Conservation (phyloP, 1,140 invertebrate species). For the Orchestia grillus region DNA sequence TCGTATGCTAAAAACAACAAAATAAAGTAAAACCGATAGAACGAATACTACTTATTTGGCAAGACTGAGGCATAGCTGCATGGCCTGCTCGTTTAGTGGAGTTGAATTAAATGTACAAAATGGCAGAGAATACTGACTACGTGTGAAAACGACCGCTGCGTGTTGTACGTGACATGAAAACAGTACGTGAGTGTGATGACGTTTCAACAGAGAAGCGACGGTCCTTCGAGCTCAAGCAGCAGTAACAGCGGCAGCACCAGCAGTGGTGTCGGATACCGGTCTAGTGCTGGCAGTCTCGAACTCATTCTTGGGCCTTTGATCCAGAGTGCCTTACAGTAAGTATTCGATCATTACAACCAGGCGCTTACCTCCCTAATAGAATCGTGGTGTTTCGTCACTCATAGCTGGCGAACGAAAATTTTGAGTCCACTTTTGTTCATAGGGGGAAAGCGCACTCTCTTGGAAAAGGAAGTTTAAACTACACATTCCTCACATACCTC, state of each 20-base stretch:
- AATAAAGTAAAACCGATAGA: background rate
- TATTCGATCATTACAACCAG: background rate
- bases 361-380: background rate
- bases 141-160: background rate
- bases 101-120: background rate
- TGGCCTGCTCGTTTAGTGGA: background rate
- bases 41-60: background rate
- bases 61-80: background rate
- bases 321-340: slow-evolving; percentile 69
- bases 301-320: slow-evolving; percentile 70
- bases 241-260: slow-evolving; percentile 55
- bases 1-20: background rate
- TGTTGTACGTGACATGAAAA: background rate
- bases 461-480: no score
- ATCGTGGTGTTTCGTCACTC: background rate
- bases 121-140: background rate
- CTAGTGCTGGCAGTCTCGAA: slow-evolving; percentile 69
- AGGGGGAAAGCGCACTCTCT: background rate
- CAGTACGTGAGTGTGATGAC: slow-evolving; percentile 16
- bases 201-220: slow-evolving; percentile 41
- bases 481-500: no score
- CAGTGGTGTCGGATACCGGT: slow-evolving; percentile 62
- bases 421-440: background rate
- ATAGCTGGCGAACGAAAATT: background rate
- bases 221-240: slow-evolving; percentile 18